Base-by-base conservation (phyloP, 2,888 invertebrate genomes). In the Pardosa pseudoannulata region DNA sequence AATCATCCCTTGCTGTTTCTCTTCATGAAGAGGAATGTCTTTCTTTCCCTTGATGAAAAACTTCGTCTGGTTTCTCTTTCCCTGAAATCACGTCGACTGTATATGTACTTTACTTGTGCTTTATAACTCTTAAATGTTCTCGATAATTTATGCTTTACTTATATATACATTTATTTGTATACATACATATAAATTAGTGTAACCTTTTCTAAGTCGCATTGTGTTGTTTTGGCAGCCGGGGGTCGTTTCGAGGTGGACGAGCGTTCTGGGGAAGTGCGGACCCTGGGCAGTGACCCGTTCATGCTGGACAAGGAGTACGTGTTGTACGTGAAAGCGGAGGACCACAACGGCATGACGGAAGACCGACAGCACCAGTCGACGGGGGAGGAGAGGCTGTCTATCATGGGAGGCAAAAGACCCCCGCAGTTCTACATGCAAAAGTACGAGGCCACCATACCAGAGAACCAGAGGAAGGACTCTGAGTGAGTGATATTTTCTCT, bases 341-440 rank as follows among this genome's bases (percentile, higher is more conserved):
- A 98, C 93, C 97, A 96, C 93, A 97, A 96, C 91, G 97, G 97
- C 19, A 94, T 97, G 89, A 95, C 97, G n/a, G 97, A 96, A 90
- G 97, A 97, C 91, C 93, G 96, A 75, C 93, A 95, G 76, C 97
- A 95, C 92, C 97, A 97, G 92, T 96, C 96, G 11, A 97, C 97
- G 11, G 95, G 96, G 16, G 97, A 98, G 91, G 97, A 97, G 91
- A 94, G 97, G 11, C 92, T 98, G 78, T 97, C 97, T 89, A 98
- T 98, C 91, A 96, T 98, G 28, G 98, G 98, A n/a, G 99, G 98
- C 82, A 97, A 98, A 91, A 93, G 98, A 41, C 96, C 98, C 0
- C 99, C 99, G 0, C 99, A 99, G 92, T 99, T 99, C 93, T 98
- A 97, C 92, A 95, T 98, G 94, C 96, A 96, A 6, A 95, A 96